Evolutionary conservation across 2,113 vertebrate species (phyloP), one percentile per base, ranked within the genome.

Genomic region (Globicephala melas): DNA sequence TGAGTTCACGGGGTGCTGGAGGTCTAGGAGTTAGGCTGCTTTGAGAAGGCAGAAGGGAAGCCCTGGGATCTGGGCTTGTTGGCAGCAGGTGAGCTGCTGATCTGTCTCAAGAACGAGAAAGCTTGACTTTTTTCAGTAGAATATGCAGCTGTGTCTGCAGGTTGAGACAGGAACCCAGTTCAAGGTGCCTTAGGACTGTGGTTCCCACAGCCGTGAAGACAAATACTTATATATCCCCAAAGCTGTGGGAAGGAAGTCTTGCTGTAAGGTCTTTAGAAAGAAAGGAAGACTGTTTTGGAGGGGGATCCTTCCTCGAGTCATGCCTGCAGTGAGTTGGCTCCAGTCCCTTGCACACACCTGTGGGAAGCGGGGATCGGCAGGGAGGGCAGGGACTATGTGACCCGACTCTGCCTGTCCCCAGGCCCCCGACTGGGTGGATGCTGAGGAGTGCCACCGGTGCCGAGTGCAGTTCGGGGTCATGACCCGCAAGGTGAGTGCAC

Each of bases 351-450:
- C 71, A 20, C 23, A 2, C 8, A 0, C 3, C 0, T 0, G 14
- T 2, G 36, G 82, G 41, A 63, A n/a, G 7, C 14, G 21, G 14
- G 33, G 47, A 1, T 55, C 31, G 67, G 23, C 2, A 26, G 17
- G 11, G 41, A 0, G 4, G 28, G 23, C 7, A 0, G 53, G 58
- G n/a, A 10, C 2, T 0, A 13, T 0, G 0, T 1, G 1, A 1
- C 14, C 11, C 38, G 44, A 97, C 55, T 60, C 68, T 12, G 93
- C 94, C 33, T 62, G 1, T 58, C 8, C 36, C 0, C 96, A 99
- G 99, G 99, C 99, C 84, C 99, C 99, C 0, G 99, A 99, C 96
- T 99, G 99, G 99, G 99, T 99, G 2, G 99, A 99, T 26, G 99
- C 99, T 0, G 99, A 99, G 98, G 99, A 99, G 93, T 99, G 99